Evolutionary conservation across 2,113 vertebrate species (phyloP), one percentile per base, ranked within the genome.

Genomic region (Aspidoscelis tigris): DNA sequence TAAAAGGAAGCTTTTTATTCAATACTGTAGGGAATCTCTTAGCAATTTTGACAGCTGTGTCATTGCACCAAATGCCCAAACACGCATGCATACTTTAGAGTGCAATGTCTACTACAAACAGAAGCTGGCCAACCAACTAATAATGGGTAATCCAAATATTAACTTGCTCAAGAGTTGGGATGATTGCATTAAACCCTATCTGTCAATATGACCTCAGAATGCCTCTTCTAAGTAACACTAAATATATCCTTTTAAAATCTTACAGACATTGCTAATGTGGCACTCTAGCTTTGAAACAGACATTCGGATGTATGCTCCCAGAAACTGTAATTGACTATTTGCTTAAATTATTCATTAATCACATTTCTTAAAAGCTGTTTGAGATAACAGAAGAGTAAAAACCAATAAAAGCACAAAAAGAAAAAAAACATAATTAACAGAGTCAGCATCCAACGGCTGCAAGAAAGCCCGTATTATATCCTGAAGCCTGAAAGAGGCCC

Each of bases 1-100:
- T 87, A 80, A 89, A 91, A 89, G 87, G 84, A 90, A 61, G 73
- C 79, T 89, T 87, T 66, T 88, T 86, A 86, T 71, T 81, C 80
- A 8, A 82, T 88, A 82, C 83, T 83, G 39, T 7, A 1, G 1
- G 90, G 84, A 88, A 65, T 89, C 85, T 70, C 0, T 0, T 86
- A 76, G 82, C 76, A 80, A 88, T 61, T 47, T 66, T 74, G 41
- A 80, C 83, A 77, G 53, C 78, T 72, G 72, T n/a, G 26, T 70
- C 44, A 1, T 0, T 80, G 78, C 69, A 20, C 33, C 6, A 61
- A 90, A 20, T 64, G 0, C 0, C 73, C 41, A 1, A 0, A 72
- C 64, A 84, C 8, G 0, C 75, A 65, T 0, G 0, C 58, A 33
- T 58, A 12, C 14, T n/a, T 66, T 2, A 0, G 11, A 44, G 12